Conservation (phyloP, 2,888 invertebrate genomes). For the Entomobrya multifasciata region DNA sequence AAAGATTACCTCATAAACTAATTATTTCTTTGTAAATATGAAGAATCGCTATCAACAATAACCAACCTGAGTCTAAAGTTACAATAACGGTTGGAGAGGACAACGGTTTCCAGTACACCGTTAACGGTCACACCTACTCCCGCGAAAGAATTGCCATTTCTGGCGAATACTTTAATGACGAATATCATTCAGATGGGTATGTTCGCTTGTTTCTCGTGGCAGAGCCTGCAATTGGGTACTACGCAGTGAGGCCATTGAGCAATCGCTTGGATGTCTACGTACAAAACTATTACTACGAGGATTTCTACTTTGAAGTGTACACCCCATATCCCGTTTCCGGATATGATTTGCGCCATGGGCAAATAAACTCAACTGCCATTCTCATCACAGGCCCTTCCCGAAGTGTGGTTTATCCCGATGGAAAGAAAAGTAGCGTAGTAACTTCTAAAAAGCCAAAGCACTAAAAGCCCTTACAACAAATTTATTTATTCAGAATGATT, state of each 20-base stretch:
- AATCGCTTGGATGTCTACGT: conserved; percentile 72
- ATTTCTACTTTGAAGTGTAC: conserved; percentile 72
- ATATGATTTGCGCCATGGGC: conserved; percentile 71
- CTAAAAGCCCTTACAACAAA: too few relatives aligned
- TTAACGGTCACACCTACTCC: conserved; percentile 72
- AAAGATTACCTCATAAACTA: too few relatives aligned
- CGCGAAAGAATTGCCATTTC: conserved; percentile 73
- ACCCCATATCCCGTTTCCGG: conserved; percentile 72
- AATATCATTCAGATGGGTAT: conserved; percentile 64
- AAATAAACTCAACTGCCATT: conserved; percentile 72
- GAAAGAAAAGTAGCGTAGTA: not conserved
- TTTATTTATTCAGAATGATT: too few relatives aligned
- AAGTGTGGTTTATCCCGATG: conserved; percentile 51
- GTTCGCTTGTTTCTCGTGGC: conserved; percentile 69
- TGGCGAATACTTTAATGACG: conserved; percentile 76
- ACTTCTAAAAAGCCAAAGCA: not conserved
- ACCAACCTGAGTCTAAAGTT: conserved; percentile 69
- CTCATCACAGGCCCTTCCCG: conserved; percentile 74
- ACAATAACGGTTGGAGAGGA: conserved; percentile 76
- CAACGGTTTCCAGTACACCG: conserved; percentile 74
- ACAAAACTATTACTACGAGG: conserved; percentile 70
- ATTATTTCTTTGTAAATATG: too few relatives aligned
- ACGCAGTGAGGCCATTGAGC: conserved; percentile 62
- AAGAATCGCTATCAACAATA: conserved; percentile 33
- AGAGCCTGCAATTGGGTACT: conserved; percentile 69